Conservation (phyloP, 2,113 vertebrate genomes). For the Ploceus nigricollis region DNA sequence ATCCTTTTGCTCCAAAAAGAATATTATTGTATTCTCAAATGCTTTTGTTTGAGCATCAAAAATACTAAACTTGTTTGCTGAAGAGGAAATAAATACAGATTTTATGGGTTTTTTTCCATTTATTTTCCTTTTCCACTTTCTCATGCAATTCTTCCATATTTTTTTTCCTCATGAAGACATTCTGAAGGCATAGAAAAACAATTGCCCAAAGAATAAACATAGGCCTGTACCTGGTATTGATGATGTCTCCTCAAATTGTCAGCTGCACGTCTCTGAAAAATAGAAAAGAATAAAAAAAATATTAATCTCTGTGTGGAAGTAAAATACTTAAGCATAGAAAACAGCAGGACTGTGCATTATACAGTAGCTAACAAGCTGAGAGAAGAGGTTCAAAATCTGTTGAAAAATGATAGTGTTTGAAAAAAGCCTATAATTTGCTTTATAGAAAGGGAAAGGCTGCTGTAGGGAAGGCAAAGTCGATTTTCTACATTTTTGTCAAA, state of each 20-base stretch:
- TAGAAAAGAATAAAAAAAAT: not conserved
- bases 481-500: not conserved
- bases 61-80: not conserved
- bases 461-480: not conserved
- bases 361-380: not conserved
- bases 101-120: rapidly evolving
- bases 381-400: not conserved
- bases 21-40: not conserved
- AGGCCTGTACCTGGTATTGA: conserved; percentile 87
- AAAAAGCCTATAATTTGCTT: not conserved
- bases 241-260: conserved; percentile 90
- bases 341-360: not conserved
- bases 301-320: not conserved
- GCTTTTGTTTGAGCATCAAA: not conserved
- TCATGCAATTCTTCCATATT: rapidly evolving
- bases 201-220: not conserved
- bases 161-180: not conserved
- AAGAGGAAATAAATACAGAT: not conserved
- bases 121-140: not conserved
- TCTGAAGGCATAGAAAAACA: not conserved
- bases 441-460: not conserved
- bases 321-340: not conserved
- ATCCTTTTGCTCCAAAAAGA: not conserved
- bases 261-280: conserved; percentile 86
- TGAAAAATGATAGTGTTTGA: not conserved